Conservation (phyloP, 2,797 vertebrate genomes). For the Gadopsis marmoratus region DNA sequence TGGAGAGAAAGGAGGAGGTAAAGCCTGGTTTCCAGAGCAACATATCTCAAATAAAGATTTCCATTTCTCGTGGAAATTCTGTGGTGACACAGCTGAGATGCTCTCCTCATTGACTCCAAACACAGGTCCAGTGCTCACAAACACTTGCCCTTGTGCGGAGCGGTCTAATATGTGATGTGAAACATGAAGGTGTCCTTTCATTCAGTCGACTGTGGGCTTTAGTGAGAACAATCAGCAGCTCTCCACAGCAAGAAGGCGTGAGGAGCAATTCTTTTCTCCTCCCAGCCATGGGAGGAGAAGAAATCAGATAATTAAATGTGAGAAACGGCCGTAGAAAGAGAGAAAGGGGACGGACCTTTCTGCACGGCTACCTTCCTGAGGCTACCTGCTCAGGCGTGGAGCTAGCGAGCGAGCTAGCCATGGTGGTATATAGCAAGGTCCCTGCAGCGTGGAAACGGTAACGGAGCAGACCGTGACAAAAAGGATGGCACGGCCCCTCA, state of each 20-base stretch:
- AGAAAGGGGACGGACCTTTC: conserved; percentile 88
- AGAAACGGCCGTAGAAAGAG: conserved; percentile 86
- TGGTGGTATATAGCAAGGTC: conserved; percentile 76
- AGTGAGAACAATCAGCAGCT: conserved; percentile 87
- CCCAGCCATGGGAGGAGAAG: conserved; percentile 88
- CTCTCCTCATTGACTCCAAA: conserved; percentile 88
- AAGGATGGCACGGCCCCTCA: conserved; percentile 86
- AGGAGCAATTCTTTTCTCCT: conserved; percentile 91
- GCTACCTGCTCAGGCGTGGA: conserved; percentile 86
- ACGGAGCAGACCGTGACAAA: conserved; percentile 87
- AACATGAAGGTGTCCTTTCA: conserved; percentile 87
- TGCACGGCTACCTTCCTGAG: conserved; percentile 91
- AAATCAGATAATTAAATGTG: conserved; percentile 98
- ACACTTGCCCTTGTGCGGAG: conserved; percentile 84
- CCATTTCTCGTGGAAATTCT: conserved; percentile 77
- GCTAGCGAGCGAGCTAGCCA: conserved; percentile 77
- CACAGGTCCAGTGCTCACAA: conserved; percentile 84
- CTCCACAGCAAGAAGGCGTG: conserved; percentile 86
- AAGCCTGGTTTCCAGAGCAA: conserved; percentile 70
- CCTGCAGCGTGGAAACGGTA: conserved; percentile 84
- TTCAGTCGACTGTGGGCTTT: conserved; percentile 87
- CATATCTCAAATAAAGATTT: conserved; percentile 93
- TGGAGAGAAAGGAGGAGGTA: conserved; percentile 42
- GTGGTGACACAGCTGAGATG: conserved; percentile 86
- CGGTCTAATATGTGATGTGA: conserved; percentile 88